These are phyloP conservation scores for Nesometra sesokonis DNA, from an alignment of 35 echinoderm and acorn worm species.

Conservation along the genomic window DNA sequence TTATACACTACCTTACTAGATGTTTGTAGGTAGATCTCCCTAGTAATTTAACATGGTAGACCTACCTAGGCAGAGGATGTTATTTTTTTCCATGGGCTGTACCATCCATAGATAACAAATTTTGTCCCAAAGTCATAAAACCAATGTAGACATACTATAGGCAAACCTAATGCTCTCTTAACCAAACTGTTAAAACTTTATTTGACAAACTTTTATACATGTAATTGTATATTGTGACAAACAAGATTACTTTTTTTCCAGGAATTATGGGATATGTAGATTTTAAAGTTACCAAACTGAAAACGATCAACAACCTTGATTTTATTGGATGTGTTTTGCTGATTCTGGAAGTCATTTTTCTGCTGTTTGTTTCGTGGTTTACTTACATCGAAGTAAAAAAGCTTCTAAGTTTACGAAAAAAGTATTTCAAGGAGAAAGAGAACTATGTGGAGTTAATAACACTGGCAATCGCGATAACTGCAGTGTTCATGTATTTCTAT, in stretches of 20 bases:
- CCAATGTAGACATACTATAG: too few relatives aligned
- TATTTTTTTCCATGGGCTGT: too few relatives aligned
- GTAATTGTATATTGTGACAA: too few relatives aligned
- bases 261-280: slow-evolving; percentile 47
- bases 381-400: slow-evolving; percentile 33
- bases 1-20: too few relatives aligned
- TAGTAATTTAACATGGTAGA: too few relatives aligned
- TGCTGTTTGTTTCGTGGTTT: slow-evolving; percentile 74
- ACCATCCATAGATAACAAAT: too few relatives aligned
- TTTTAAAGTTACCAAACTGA: slow-evolving; percentile 57
- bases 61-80: too few relatives aligned
- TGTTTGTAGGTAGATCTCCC: too few relatives aligned
- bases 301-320: slow-evolving; percentile 39
- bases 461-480: slow-evolving; percentile 32
- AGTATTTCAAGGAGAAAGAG: slow-evolving; percentile 60
- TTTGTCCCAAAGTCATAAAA: too few relatives aligned
- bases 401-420: slow-evolving; percentile 27
- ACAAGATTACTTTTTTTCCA: slow-evolving; percentile 16
- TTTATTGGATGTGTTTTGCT: slow-evolving; percentile 48
- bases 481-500: slow-evolving; percentile 62
- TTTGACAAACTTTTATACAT: too few relatives aligned
- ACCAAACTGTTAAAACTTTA: too few relatives aligned
- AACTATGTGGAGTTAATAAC: slow-evolving; percentile 55
- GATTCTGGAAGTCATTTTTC: slow-evolving; percentile 46
- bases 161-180: too few relatives aligned